Conservation (phyloP, 2,888 invertebrate genomes). For the Folsomia candida region DNA sequence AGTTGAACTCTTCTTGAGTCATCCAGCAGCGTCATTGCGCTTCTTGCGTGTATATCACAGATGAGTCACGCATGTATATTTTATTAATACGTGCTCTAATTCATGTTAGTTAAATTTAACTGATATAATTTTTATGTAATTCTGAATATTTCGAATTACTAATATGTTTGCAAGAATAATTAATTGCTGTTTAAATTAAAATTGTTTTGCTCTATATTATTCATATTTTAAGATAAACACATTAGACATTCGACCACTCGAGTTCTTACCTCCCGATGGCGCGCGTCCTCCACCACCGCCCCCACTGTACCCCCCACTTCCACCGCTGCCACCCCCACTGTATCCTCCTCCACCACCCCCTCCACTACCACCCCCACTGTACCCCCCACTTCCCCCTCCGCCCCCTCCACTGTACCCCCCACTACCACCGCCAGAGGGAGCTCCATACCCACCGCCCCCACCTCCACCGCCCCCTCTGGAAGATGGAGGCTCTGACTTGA, state of each 20-base stretch:
- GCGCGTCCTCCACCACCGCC: constrained; percentile 24
- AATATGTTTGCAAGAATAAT: background rate
- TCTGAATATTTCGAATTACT: no score
- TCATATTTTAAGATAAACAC: background rate
- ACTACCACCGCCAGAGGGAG: background rate
- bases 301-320: constrained; percentile 19
- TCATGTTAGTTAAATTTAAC: no score
- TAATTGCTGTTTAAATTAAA: background rate
- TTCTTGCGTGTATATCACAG: no score
- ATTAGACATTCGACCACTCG: no score
- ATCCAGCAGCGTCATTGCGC: no score
- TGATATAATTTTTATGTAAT: no score
- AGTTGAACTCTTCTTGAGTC: no score
- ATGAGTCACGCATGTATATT: no score
- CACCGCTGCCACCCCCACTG: constrained; percentile 23
- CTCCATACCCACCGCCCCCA: constrained; percentile 4
- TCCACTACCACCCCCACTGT: background rate
- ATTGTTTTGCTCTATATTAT: background rate
- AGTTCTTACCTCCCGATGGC: background rate
- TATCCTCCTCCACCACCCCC: constrained; percentile 16
- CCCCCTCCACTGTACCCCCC: background rate
- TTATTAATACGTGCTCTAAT: no score
- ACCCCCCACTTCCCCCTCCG: background rate
- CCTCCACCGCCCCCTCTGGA: background rate
- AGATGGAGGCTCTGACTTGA: background rate